Evolutionary conservation across 2,113 vertebrate genomes (phyloP), one percentile per base, ranked within the genome.

Genomic region (Engraulis encrasicolus): DNA sequence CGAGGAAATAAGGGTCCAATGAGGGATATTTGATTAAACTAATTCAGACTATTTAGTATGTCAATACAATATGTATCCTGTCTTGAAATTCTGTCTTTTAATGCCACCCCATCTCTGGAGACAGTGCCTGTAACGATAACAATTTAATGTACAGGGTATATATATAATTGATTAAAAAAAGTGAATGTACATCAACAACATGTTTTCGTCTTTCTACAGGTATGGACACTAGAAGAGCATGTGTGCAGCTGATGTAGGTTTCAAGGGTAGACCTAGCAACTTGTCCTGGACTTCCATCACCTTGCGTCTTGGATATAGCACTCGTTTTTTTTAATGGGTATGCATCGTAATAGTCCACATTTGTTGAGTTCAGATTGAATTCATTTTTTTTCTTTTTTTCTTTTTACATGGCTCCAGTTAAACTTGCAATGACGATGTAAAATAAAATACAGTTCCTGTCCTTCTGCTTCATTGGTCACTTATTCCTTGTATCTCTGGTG

Each of bases 191-290:
- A 61, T 61, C 27, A 61, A 74, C 23, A 11, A 31, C 17, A 34
- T 74, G 5, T 23, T 38, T 78, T 45, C 81, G 17, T 54, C n/a
- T 74, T 20, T 66, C 37, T 81, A 61, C 91, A 95, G 94, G 88
- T 95, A 95, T 48, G 94, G 94, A 89, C 94, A 95, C 84, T 95
- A 93, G 89, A 61, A 82, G 83, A 52, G 14, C 82, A 36, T 18
- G 49, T 79, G 5, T 31, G 54, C 34, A 85, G 31, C 23, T 31
- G 85, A 54, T 34, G 86, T 48, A 36, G 71, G 79, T 52, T 85
- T 79, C 19, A 31, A 54, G 79, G 58, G 19, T 83, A 31, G 71
- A 49, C 36, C 12, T 84, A 82, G 23, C 11, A 78, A 77, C 37
- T 23, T 48, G n/a, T 17, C 14, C 38, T n/a, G 23, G 48, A 14